These are phyloP conservation scores for Portevinia maculata DNA, from an alignment of 2,888 invertebrate genomes.

Conservation along the genomic window DNA sequence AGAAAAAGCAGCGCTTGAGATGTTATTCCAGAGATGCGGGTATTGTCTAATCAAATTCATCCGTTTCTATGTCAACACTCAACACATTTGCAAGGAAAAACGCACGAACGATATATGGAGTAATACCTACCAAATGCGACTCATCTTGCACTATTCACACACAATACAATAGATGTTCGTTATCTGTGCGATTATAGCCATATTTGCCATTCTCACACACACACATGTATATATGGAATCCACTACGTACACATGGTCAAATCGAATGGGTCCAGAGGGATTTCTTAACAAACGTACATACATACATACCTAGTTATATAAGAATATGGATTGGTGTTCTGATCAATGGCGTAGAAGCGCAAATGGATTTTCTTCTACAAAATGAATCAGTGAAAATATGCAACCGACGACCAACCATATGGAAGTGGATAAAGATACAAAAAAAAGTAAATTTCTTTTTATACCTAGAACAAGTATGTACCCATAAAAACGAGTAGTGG, in stretches of 20 bases:
- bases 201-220: slow-evolving; percentile 33
- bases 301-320: not conserved
- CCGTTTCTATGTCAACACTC: not conserved
- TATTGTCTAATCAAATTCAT: slow-evolving; percentile 8
- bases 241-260: no score
- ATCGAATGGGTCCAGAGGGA: no score
- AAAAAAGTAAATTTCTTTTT: no score
- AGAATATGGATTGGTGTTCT: slow-evolving; percentile 45
- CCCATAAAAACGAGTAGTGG: no score
- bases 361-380: slow-evolving; percentile 39
- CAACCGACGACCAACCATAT: not conserved
- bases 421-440: not conserved
- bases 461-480: no score
- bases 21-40: not conserved
- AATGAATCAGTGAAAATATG: slow-evolving; percentile 23
- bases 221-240: not conserved
- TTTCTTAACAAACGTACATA: no score
- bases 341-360: slow-evolving; percentile 41
- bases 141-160: slow-evolving; percentile 2
- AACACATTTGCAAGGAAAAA: slow-evolving; percentile 12
- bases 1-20: slow-evolving; percentile 12
- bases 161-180: slow-evolving; percentile 35
- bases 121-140: slow-evolving; percentile 3
- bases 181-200: slow-evolving; percentile 53
- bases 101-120: slow-evolving; percentile 1